Conservation (phyloP, 2,113 vertebrate species). For the Gadus macrocephalus region DNA sequence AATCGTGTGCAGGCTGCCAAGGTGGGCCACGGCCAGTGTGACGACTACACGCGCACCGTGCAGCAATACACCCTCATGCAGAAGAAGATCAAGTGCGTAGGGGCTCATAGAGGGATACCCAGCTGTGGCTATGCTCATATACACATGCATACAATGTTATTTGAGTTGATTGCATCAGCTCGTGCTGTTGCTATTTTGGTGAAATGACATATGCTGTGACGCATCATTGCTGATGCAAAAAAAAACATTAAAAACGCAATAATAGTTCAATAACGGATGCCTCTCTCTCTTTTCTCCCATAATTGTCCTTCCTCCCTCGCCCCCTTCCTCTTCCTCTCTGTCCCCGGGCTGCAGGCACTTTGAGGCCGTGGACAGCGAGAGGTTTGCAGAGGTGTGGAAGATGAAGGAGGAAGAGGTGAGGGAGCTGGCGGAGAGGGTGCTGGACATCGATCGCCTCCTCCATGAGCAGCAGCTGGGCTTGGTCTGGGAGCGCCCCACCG, state of each 20-base stretch:
- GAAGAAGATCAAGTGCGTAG: slow-evolving; percentile 73
- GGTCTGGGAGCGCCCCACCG: slow-evolving; percentile 63
- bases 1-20: slow-evolving; percentile 57
- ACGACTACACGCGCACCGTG: slow-evolving; percentile 59
- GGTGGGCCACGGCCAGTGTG: slow-evolving; percentile 60
- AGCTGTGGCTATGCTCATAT: background rate
- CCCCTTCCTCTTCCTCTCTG: background rate
- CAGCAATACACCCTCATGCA: slow-evolving; percentile 71
- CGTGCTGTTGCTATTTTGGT: no score
- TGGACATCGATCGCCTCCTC: slow-evolving; percentile 73
- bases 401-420: slow-evolving; percentile 82
- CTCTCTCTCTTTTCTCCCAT: background rate
- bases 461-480: slow-evolving; percentile 75
- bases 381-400: slow-evolving; percentile 77
- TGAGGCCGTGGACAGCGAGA: slow-evolving; percentile 46
- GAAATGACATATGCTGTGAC: no score
- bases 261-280: no score
- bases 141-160: no score
- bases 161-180: no score
- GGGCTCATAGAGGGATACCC: background rate
- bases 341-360: slow-evolving; percentile 67
- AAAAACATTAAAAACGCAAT: no score
- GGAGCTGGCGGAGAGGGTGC: slow-evolving; percentile 59
- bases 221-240: no score
- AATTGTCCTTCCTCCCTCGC: background rate